phyloP scores from a whole-genome alignment of 2,113 vertebrate genomes.

The Laticauda laticaudata region DNA sequence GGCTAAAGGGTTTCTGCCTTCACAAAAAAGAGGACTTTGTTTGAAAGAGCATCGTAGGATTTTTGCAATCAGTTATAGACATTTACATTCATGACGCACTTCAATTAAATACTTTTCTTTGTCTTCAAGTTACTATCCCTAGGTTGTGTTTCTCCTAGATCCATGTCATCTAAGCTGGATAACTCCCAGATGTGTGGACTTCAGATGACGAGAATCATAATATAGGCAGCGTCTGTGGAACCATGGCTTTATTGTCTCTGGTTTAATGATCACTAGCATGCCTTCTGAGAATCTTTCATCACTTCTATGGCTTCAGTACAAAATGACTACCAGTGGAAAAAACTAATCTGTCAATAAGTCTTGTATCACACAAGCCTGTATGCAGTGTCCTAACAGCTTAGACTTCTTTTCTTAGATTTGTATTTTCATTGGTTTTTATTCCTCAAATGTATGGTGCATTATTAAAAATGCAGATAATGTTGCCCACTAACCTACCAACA shows the following conservation, averaged over 20 bases:
- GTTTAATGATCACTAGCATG: neutral
- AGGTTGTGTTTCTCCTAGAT: neutral
- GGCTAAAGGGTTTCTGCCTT: neutral
- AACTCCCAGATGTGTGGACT: neutral
- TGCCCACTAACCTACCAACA: neutral
- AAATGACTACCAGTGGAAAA: neutral
- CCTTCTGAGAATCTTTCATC: neutral
- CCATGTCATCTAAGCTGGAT: neutral
- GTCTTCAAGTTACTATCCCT: neutral
- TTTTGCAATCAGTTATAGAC: neutral
- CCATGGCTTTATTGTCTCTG: neutral
- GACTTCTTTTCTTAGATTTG: neutral
- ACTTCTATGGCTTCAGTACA: neutral
- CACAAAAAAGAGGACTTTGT: neutral
- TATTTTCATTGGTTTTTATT: neutral
- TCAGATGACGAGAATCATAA: neutral
- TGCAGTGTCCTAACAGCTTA: neutral
- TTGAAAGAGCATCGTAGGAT: neutral
- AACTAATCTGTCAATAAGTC: neutral
- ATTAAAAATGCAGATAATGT: neutral
- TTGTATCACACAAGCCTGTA: neutral
- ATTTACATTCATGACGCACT: neutral
- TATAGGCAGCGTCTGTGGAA: neutral
- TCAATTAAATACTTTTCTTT: neutral
- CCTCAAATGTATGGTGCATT: neutral